Base-by-base conservation (phyloP, 1,140 invertebrate species). In the Lysiphlebus fabarum region DNA sequence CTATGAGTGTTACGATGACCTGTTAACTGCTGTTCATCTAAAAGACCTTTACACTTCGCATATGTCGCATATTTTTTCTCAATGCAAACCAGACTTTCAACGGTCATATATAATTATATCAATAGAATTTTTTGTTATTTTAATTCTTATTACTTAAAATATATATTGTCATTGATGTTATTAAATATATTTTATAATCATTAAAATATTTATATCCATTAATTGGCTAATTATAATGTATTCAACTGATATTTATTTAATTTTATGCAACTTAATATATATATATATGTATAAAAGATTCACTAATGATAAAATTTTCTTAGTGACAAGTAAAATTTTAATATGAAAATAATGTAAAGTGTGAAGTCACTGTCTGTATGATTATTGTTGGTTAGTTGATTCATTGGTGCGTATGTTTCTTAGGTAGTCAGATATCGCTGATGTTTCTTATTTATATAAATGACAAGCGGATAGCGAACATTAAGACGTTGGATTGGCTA, bases 381-480 rank as follows among this genome's bases (percentile, higher is more conserved):
- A 50, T 61, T 26, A 14, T 50, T 50, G 70, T 68, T 66, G 72
- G 54, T 26, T 26, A 26, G 17, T 26, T 26, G 17, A 26, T 26
- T 26, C 17, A 4, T 26, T 26, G 17, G 4, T 26, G 17, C 17
- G 17, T 26, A 26, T 64, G 64, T 62, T 56, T 61, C 65, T 62
- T 61, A 69, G 59, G 76, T 76, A 78, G 76, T 75, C 74, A 72
- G 75, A 75, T 79, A 79, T 79, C 77, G 74, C 69, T 77, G 76
- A 70, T 70, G 69, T 70, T 67, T 75, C 77, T 79, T 79, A 79
- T 79, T 79, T 78, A 79, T 78, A 79, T 78, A 79, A 79, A 78
- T 79, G 77, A 79, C 76, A 69, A 77, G 76, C 77, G 76, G 49
- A 78, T 78, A 77, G 73, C 70, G 56, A 59, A 62, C 63, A 59